These are phyloP conservation scores for Uloborus plumipes DNA, from an alignment of 2,888 invertebrate genomes.

Conservation along the genomic window DNA sequence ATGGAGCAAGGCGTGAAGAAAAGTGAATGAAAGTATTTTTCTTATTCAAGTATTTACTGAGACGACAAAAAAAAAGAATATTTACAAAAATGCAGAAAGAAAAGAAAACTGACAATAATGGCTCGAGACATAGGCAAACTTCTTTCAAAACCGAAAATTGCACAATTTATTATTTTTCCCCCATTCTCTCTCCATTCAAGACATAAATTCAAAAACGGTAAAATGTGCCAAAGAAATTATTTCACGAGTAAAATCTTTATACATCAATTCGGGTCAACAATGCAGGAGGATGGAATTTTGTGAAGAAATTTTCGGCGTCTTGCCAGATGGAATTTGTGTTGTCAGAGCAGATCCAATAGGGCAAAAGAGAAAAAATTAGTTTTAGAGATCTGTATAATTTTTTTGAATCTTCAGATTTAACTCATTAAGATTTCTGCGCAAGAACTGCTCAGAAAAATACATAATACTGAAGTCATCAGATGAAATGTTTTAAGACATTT, in stretches of 20 bases:
- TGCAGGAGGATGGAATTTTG: conserved; percentile 21
- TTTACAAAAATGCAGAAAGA: no score
- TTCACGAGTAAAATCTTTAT: conserved; percentile 57
- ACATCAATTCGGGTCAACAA: conserved; percentile 55
- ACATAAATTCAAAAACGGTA: conserved; percentile 54
- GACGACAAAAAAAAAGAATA: no score
- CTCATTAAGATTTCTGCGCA: no score
- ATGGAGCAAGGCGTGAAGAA: no score
- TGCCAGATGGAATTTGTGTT: conserved; percentile 15
- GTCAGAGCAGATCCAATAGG: conserved; percentile 6
- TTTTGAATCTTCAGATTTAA: no score
- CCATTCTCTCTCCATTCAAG: not conserved
- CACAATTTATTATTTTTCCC: conserved; percentile 11
- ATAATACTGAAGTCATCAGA: no score
- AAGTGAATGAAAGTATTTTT: no score
- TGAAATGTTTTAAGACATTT: no score
- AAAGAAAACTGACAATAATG: not conserved
- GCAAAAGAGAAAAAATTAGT: not conserved
- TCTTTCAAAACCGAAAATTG: conserved; percentile 8
- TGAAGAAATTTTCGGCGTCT: conserved; percentile 47
- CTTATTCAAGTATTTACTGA: no score
- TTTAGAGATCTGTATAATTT: no score
- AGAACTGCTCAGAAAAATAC: no score
- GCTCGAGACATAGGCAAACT: conserved; percentile 30
- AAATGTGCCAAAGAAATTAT: conserved; percentile 59